Conservation (phyloP, 2,888 invertebrate genomes). For the Mythimna impura region DNA sequence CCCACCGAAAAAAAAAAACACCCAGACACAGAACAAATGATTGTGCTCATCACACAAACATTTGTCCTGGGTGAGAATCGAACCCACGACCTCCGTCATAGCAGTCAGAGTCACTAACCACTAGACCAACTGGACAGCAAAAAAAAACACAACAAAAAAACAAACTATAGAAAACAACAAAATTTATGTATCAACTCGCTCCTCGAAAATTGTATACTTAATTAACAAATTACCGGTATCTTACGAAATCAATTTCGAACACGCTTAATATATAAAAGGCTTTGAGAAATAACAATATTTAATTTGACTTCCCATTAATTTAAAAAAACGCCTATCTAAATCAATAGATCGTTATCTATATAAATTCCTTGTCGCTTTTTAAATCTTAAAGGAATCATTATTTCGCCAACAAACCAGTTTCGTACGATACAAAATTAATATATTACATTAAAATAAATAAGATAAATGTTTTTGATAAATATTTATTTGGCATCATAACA, state of each 20-base stretch:
- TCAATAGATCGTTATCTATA: slow-evolving; percentile 59
- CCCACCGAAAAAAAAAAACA: too few relatives aligned
- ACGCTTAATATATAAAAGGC: slow-evolving; percentile 16
- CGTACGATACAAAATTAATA: slow-evolving; percentile 57
- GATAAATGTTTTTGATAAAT: slow-evolving; percentile 78
- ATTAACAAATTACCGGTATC: slow-evolving; percentile 1
- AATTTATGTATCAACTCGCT: neutral
- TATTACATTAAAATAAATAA: slow-evolving; percentile 69
- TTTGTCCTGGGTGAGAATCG: too few relatives aligned
- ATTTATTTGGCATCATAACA: slow-evolving; percentile 77
- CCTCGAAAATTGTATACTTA: neutral
- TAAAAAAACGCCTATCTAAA: slow-evolving; percentile 40
- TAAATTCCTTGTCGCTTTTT: slow-evolving; percentile 55
- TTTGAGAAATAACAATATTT: slow-evolving; percentile 47
- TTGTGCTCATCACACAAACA: too few relatives aligned
- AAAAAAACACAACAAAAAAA: too few relatives aligned
- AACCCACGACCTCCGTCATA: too few relatives aligned
- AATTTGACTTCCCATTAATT: slow-evolving; percentile 34
- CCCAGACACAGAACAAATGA: too few relatives aligned
- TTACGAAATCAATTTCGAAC: slow-evolving; percentile 11
- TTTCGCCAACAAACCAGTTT: slow-evolving; percentile 64
- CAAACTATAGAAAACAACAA: too few relatives aligned
- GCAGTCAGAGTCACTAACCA: too few relatives aligned
- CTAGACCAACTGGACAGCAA: too few relatives aligned
- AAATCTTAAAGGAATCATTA: slow-evolving; percentile 43